phyloP scores from a whole-genome alignment of 2,888 invertebrate species.

The Beris chalybata region DNA sequence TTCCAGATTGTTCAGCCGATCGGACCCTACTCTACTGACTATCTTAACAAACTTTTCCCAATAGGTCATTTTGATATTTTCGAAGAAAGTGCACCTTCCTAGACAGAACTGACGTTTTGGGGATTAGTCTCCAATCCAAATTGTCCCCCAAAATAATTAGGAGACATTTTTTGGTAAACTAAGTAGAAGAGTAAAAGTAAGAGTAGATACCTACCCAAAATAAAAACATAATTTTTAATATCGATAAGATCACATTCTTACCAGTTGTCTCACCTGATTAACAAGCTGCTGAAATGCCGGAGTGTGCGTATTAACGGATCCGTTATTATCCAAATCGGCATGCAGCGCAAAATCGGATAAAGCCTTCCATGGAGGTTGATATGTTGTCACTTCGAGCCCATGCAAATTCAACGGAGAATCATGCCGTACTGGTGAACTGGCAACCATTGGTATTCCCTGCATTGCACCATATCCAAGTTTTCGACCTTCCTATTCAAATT shows the following conservation, averaged over 20 bases:
- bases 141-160: too few species aligned
- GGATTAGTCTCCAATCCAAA: too few species aligned
- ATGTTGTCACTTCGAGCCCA: slow-evolving; percentile 84
- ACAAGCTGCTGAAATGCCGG: slow-evolving; percentile 96
- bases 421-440: slow-evolving; percentile 89
- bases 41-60: too few species aligned
- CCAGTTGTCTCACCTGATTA: slow-evolving; percentile 72
- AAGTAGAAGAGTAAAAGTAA: too few species aligned
- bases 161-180: too few species aligned
- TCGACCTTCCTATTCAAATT: slow-evolving; percentile 79
- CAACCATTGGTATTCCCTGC: slow-evolving; percentile 98
- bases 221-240: background rate
- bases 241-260: slow-evolving; percentile 18
- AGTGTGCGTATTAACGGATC: slow-evolving; percentile 78
- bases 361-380: slow-evolving; percentile 97
- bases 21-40: too few species aligned
- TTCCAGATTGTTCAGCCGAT: too few species aligned
- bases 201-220: too few species aligned
- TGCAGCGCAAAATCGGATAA: slow-evolving; percentile 94
- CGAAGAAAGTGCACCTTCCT: too few species aligned
- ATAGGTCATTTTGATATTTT: too few species aligned
- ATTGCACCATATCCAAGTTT: slow-evolving; percentile 91
- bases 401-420: slow-evolving; percentile 85
- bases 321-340: slow-evolving; percentile 78
- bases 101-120: too few species aligned